Evolutionary conservation across 2,113 vertebrate species (phyloP).

Genomic region (Boleophthalmus pectinirostris): DNA sequence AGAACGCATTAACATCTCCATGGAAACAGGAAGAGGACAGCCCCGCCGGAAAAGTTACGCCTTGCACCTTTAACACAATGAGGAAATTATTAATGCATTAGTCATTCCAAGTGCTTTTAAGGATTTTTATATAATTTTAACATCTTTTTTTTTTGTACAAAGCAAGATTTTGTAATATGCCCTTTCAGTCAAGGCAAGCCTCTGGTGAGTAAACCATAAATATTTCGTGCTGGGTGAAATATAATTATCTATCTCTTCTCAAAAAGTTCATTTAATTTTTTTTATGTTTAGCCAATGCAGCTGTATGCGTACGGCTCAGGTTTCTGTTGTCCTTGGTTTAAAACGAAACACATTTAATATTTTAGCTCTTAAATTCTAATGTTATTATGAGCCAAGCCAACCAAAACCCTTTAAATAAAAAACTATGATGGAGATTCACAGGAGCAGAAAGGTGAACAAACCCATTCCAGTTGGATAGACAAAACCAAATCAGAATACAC

Average conservation of each 20-base stretch:
- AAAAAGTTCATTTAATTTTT: not conserved
- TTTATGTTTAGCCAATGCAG: not conserved
- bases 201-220: conserved; percentile 29
- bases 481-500: not conserved
- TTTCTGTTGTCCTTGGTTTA: not conserved
- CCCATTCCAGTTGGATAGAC: not conserved
- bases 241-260: conserved; percentile 3
- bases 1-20: no score
- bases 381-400: not conserved
- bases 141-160: conserved; percentile 20
- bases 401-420: not conserved
- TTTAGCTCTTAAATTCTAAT: not conserved
- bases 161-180: conserved; percentile 27
- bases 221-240: conserved; percentile 11
- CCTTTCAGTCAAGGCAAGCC: conserved; percentile 45
- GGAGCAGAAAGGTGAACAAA: not conserved
- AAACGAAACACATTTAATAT: not conserved
- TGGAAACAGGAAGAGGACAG: no score
- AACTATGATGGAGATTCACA: not conserved
- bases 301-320: not conserved
- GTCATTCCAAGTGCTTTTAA: conserved; percentile 32
- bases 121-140: conserved; percentile 4
- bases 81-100: conserved; percentile 25
- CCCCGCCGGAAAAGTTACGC: no score
- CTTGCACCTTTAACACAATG: conserved; percentile 8